phyloP scores from a whole-genome alignment of 2,797 vertebrate species.

The Nothura maculosa region DNA sequence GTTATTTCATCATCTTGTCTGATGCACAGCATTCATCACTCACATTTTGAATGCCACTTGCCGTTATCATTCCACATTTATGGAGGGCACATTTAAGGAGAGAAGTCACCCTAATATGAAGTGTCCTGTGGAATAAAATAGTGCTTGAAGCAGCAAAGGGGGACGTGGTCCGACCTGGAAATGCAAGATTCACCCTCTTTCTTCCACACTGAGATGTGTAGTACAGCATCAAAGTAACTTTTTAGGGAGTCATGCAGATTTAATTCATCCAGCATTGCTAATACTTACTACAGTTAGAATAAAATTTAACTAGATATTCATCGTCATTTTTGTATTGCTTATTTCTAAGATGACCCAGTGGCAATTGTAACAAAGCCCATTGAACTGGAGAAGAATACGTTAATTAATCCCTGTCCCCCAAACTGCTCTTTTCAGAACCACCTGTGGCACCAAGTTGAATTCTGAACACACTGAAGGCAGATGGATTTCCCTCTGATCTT shows the following conservation, averaged over 20 bases:
- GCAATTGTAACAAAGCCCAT: neutral
- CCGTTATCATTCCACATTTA: constrained; percentile 22
- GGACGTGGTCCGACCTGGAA: neutral
- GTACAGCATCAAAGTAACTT: neutral
- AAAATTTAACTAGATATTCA: neutral
- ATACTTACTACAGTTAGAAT: neutral
- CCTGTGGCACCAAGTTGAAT: too few species aligned
- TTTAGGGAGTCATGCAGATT: neutral
- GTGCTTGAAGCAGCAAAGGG: neutral
- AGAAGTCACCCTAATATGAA: neutral
- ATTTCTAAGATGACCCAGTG: neutral
- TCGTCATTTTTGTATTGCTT: neutral
- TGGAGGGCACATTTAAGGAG: constrained; percentile 12
- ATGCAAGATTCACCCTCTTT: neutral
- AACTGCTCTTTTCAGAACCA: neutral
- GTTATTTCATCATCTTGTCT: constrained; percentile 46
- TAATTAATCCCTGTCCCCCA: neutral
- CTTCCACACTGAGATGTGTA: too few species aligned
- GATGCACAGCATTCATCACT: constrained; percentile 38
- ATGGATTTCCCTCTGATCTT: neutral
- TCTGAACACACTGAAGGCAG: neutral
- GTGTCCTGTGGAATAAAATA: neutral
- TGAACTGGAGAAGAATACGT: neutral
- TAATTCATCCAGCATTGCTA: neutral
- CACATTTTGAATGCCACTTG: constrained; percentile 35